Evolutionary conservation across 2,797 vertebrate species (phyloP).

Genomic region (Peromyscus eremicus): DNA sequence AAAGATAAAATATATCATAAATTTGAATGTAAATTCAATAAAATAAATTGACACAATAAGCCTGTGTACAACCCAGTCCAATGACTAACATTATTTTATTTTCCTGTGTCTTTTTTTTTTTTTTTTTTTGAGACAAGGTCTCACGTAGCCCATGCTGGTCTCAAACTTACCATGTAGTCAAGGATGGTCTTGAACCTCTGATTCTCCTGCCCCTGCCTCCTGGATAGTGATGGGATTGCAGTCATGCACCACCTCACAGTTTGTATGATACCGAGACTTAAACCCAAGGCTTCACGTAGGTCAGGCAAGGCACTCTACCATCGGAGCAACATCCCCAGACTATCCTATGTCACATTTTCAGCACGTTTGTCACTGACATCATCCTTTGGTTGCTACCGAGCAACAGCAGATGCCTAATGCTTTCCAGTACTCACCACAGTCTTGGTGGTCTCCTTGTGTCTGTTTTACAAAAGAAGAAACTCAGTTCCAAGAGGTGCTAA

Average conservation of each 20-base stretch:
- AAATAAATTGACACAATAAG: neutral
- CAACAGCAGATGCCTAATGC: neutral
- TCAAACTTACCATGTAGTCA: neutral
- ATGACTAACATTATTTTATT: slow-evolving; percentile 39
- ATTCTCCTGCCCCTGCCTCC: neutral
- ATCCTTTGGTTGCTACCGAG: neutral
- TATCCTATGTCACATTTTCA: no score
- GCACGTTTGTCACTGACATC: neutral
- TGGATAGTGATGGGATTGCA: neutral
- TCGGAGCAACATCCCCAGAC: neutral
- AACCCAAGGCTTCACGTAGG: neutral
- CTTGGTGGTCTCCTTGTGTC: neutral
- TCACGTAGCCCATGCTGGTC: neutral
- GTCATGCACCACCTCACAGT: neutral
- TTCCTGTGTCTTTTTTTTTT: neutral
- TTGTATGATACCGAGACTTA: neutral
- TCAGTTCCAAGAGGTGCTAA: neutral
- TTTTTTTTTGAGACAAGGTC: neutral
- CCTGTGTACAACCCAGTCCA: neutral
- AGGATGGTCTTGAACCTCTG: neutral
- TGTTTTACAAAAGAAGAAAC: slow-evolving; percentile 14
- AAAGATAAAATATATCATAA: slow-evolving; percentile 35
- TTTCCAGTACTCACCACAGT: neutral
- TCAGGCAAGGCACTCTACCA: neutral
- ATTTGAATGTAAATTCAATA: slow-evolving; percentile 8